These are phyloP conservation scores for Neoitamus cyanurus DNA, from an alignment of 2,888 invertebrate genomes.

Conservation along the genomic window DNA sequence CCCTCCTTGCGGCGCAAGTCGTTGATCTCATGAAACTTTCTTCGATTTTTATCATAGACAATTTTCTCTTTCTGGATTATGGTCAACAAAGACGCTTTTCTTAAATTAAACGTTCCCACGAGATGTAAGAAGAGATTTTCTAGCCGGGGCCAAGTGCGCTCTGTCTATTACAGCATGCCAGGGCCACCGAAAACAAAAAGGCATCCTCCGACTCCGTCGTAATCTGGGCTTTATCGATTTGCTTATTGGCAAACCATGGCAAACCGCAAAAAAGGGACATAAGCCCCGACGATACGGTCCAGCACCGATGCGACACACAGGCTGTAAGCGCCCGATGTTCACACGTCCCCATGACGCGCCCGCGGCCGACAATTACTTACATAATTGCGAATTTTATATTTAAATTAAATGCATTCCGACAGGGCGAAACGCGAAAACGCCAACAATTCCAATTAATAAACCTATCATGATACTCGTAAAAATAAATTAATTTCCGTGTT, in stretches of 20 bases:
- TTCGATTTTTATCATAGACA: conserved; percentile 46
- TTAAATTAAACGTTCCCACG: conserved; percentile 44
- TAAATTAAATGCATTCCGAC: conserved; percentile 26
- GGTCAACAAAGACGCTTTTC: conserved; percentile 44
- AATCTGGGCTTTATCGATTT: conserved; percentile 44
- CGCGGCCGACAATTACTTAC: conserved; percentile 13
- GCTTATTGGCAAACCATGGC: conserved; percentile 33
- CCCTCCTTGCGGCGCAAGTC: conserved; percentile 46
- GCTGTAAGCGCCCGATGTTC: neutral
- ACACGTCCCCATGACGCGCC: neutral
- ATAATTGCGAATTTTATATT: conserved; percentile 34
- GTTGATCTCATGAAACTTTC: conserved; percentile 46
- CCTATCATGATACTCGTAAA: conserved; percentile 41
- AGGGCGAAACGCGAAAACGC: conserved; percentile 22
- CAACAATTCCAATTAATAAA: conserved; percentile 42
- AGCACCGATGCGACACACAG: neutral
- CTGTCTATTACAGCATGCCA: neutral
- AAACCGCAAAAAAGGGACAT: conserved; percentile 11
- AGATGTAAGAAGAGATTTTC: conserved; percentile 29
- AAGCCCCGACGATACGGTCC: neutral
- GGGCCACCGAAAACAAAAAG: neutral
- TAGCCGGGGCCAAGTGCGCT: conserved; percentile 15
- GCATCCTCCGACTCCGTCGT: neutral
- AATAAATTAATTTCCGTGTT: conserved; percentile 42
- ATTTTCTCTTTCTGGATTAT: conserved; percentile 45